Evolutionary conservation across 2,888 invertebrate genomes (phyloP), one percentile per base, ranked within the genome.

Genomic region (Rapana venosa): DNA sequence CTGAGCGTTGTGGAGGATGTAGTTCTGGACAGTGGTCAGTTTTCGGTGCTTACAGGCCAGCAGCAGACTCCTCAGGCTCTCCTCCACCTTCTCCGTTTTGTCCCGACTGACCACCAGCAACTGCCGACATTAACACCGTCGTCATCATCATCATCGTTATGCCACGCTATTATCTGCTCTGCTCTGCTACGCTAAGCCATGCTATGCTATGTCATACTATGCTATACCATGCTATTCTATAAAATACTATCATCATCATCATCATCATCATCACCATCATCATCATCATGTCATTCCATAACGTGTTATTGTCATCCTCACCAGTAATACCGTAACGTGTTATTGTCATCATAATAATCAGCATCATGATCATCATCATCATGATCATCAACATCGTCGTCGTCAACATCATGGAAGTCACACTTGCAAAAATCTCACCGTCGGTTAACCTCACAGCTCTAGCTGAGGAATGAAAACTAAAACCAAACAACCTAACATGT

Each of bases 31-130:
- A 8, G 32, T 26, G 66, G 30, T 36, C 17, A 87, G 87, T 30
- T 56, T 35, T n/a, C 87, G 66, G 58, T 35, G n/a, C 35, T 35
- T 35, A 6, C 66, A 70, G 32, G 56, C 70, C 30, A 30, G 30
- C 87, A 87, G 87, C 35, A 87, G n/a, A 5, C 26, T 36, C 36
- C 26, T 87, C 87, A 87, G 87, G n/a, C 87, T 32, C 35, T 61
- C 70, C 70, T 87, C 87, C 36, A 20, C 30, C 36, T 87, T 87
- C 87, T 87, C 87, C 87, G 58, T 20, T 22, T 87, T 87, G 87
- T 87, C 87, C 22, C 87, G 87, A 26, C 87, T 87, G 35, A 70
- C 22, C 58, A 87, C 35, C 66, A 87, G 36, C 87, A 87, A 0
- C 87, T 87, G 87, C 15, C 81, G 26, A 13, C 81, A 83, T 26